These are phyloP conservation scores for Aegypius monachus DNA, from an alignment of 2,113 vertebrate genomes.

Conservation along the genomic window DNA sequence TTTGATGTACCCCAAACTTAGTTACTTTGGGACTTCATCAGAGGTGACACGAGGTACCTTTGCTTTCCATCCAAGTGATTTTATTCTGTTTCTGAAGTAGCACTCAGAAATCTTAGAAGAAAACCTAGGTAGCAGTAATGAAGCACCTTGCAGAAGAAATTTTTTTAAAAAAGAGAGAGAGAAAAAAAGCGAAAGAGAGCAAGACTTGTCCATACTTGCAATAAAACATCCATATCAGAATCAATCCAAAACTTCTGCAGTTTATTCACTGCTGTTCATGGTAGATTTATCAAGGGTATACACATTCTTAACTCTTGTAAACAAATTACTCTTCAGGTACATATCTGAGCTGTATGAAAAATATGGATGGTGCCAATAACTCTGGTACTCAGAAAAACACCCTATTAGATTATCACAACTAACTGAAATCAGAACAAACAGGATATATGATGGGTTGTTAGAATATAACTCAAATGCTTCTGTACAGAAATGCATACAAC, in stretches of 20 bases:
- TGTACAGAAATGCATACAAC: background rate
- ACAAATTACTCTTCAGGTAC: background rate
- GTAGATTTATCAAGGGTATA: background rate
- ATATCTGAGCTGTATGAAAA: background rate
- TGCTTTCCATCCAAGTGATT: background rate
- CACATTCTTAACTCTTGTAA: background rate
- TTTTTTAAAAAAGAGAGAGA: background rate
- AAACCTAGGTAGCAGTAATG: background rate
- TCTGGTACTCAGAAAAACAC: background rate
- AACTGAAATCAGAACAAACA: slow-evolving; percentile 4
- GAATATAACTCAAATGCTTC: slow-evolving; percentile 15
- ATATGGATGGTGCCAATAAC: background rate
- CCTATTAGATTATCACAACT: slow-evolving; percentile 5
- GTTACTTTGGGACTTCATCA: background rate
- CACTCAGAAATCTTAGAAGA: background rate
- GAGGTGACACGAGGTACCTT: background rate
- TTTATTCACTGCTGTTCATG: background rate
- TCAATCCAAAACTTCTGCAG: background rate
- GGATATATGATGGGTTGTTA: background rate
- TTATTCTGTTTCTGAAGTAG: background rate
- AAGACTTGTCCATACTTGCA: background rate
- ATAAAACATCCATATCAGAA: background rate
- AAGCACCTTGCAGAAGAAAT: background rate
- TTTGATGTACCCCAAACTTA: background rate
- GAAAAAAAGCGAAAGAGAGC: background rate